Evolutionary conservation across 2,888 invertebrate species (phyloP), one percentile per base, ranked within the genome.

Genomic region (Beris chalybata): DNA sequence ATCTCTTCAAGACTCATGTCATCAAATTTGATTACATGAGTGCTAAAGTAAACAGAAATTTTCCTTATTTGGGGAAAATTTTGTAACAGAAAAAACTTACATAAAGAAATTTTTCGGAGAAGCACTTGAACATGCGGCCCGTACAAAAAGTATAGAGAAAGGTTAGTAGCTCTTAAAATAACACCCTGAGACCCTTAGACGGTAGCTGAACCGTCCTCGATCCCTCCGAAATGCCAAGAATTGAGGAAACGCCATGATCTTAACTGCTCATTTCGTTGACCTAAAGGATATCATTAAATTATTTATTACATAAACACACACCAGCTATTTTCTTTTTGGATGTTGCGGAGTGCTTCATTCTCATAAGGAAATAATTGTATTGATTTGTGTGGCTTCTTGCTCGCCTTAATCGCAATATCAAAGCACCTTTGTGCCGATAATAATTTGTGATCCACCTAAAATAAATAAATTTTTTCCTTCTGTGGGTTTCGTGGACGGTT

Each of bases 241-340:
- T 48, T 30, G 31, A 32, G 32, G 47, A 47, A 59, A 48, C 50
- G 38, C 47, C 47, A 38, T 13, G 50, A 15, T 47, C 64, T 22
- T n/a, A 50, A 50, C 65, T 65, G 65, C 56, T 65, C 65, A 55
- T 63, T 63, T 66, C 31, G 66, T 54, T 58, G 50, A 15, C 58
- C 38, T 63, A 30, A 47, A 66, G 66, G 66, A 66, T 66, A 66
- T 66, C 63, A 66, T 66, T 66, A 66, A 66, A 66, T 66, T 66
- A 66, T 66, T 63, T 66, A 55, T 63, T 66, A 45, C 61, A 63
- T 66, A 61, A 66, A 66, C 66, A 63, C 63, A 55, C 53, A 48
- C 61, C 63, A 54, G 55, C 63, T 63, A 63, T 56, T 48, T 55
- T 7, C 29, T 32, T 11, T 58, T 32, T 43, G n/a, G 31, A 31